These are phyloP conservation scores for Aythya baeri DNA, from an alignment of 2,113 vertebrate species.

Conservation along the genomic window DNA sequence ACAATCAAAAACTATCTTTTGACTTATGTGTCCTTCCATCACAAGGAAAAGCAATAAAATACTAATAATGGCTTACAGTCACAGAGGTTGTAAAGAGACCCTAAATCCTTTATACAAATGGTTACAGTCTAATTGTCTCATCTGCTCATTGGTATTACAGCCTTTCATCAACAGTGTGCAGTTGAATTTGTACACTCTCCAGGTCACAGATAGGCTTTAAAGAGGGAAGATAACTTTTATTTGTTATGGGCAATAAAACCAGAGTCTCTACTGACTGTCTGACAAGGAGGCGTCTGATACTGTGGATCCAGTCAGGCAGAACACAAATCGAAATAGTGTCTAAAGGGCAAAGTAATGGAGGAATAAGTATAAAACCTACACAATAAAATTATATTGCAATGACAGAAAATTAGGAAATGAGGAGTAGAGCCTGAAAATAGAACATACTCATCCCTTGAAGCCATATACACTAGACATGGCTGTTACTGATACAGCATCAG, in stretches of 20 bases:
- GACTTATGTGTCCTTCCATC: conserved; percentile 70
- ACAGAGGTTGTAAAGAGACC: conserved; percentile 59
- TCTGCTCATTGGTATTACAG: conserved; percentile 69
- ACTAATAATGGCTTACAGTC: conserved; percentile 53
- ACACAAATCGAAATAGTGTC: conserved; percentile 70
- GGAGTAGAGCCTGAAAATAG: conserved; percentile 28
- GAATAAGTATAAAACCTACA: conserved; percentile 43
- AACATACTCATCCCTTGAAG: background rate
- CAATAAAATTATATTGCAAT: conserved; percentile 60
- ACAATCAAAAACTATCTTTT: conserved; percentile 35
- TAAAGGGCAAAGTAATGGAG: conserved; percentile 68
- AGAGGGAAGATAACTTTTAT: conserved; percentile 77
- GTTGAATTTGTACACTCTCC: conserved; percentile 69
- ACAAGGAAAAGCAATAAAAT: conserved; percentile 69
- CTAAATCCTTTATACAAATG: conserved; percentile 82
- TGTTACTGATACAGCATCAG: background rate
- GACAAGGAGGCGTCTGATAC: conserved; percentile 59
- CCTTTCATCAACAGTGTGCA: conserved; percentile 59
- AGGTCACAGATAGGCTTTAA: conserved; percentile 77
- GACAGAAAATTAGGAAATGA: conserved; percentile 69
- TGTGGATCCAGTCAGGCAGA: conserved; percentile 70
- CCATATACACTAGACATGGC: background rate
- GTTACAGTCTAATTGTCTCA: conserved; percentile 79
- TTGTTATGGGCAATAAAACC: conserved; percentile 77
- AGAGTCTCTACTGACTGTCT: conserved; percentile 70